Percentiles rank a stretch among this genome's conserved stretches.
Conservation (phyloP, 2,888 invertebrate species). For the Tuta absoluta region DNA sequence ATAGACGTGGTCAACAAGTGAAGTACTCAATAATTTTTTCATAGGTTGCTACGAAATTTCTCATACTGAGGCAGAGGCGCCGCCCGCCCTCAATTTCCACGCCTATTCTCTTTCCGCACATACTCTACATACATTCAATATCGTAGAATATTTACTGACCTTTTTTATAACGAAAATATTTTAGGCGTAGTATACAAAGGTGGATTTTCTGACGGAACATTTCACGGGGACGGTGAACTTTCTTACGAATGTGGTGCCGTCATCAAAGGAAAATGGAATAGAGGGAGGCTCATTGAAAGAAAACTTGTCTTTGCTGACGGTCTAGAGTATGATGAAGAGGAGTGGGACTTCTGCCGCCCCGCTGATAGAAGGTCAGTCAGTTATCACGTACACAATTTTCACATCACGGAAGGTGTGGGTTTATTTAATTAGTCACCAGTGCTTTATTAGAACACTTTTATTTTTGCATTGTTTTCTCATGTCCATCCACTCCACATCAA, state of each 20-base stretch:
- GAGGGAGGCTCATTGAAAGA: constrained; percentile 3
- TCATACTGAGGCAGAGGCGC: too few relatives aligned
- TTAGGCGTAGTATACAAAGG: constrained; percentile 8
- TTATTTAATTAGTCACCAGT: too few relatives aligned
- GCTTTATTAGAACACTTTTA: too few relatives aligned
- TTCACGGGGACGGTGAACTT: constrained; percentile 19
- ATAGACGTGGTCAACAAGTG: too few relatives aligned
- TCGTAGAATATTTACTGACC: not conserved
- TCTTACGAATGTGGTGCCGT: not conserved
- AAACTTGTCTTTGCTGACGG: constrained; percentile 21
- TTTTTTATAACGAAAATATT: not conserved
- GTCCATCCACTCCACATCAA: too few relatives aligned
- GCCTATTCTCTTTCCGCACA: too few relatives aligned
- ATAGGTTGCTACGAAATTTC: too few relatives aligned
- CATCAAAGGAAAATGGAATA: constrained; percentile 19
- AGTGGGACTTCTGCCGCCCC: constrained; percentile 14
- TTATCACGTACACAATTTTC: too few relatives aligned
- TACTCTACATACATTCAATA: too few relatives aligned
- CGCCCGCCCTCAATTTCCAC: too few relatives aligned
- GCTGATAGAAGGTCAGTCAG: constrained; percentile 13
- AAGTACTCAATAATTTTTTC: not conserved
- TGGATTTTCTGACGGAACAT: constrained; percentile 15
- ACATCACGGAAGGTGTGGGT: too few relatives aligned
- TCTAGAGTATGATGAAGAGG: not conserved
- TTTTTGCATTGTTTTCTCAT: too few relatives aligned